These are phyloP conservation scores for Pristis pectinata DNA, from an alignment of 2,797 vertebrate species.

Conservation along the genomic window DNA sequence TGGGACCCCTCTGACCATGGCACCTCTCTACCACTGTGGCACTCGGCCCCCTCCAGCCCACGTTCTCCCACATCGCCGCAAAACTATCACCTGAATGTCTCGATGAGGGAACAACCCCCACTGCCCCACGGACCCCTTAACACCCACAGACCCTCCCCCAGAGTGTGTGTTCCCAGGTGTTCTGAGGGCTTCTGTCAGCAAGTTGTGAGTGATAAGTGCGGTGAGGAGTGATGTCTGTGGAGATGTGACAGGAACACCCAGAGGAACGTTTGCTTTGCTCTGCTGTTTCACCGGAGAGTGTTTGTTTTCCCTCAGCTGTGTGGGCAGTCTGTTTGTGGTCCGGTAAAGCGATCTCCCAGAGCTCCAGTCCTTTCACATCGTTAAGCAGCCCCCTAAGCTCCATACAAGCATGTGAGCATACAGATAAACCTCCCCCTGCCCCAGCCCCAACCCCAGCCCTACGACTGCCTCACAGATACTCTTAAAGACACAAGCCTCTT, in stretches of 20 bases:
- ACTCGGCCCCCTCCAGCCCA: no score
- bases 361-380: not conserved
- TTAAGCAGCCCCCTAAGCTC: not conserved
- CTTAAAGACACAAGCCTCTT: not conserved
- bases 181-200: not conserved
- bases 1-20: no score
- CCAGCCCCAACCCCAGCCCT: no score
- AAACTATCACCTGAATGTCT: not conserved
- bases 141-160: not conserved
- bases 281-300: not conserved
- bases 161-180: not conserved
- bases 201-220: not conserved
- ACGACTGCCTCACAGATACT: not conserved
- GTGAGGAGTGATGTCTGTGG: not conserved
- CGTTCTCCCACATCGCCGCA: not conserved
- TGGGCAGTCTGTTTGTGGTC: not conserved
- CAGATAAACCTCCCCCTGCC: no score
- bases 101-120: not conserved
- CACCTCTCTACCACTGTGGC: no score
- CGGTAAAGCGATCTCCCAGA: not conserved
- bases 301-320: constrained; percentile 4
- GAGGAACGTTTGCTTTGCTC: not conserved
- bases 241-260: not conserved
- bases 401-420: no score
- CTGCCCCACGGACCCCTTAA: not conserved